Conservation (phyloP, 92 coral and sea anemone genomes). For the Galaxea fascicularis region DNA sequence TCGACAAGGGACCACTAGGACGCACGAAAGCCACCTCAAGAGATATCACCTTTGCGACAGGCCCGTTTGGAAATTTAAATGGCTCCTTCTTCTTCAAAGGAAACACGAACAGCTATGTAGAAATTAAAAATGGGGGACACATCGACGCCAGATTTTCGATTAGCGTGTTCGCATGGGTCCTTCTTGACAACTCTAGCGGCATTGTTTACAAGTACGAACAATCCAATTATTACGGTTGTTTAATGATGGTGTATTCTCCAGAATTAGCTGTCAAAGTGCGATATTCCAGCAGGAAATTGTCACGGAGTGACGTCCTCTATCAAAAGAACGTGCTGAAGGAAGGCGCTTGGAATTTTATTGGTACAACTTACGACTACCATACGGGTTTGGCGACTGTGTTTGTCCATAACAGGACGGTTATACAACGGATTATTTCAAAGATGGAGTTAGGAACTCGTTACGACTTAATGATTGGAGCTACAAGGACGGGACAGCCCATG, state of each 20-base stretch:
- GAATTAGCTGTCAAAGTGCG: constrained; percentile 2
- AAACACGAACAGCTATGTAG: constrained; percentile 6
- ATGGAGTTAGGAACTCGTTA: constrained; percentile 53
- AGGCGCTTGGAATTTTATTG: constrained; percentile 60
- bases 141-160: constrained; percentile 33
- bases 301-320: neutral
- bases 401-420: constrained; percentile 54
- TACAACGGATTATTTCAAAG: constrained; percentile 33
- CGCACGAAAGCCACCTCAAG: neutral
- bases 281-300: constrained; percentile 1
- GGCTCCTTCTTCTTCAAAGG: constrained; percentile 45
- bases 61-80: constrained; percentile 39
- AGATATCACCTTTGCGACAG: constrained; percentile 25
- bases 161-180: constrained; percentile 13
- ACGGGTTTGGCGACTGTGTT: constrained; percentile 61
- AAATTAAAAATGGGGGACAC: neutral
- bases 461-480: constrained; percentile 43
- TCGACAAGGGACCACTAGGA: constrained; percentile 26
- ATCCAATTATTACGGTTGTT: neutral
- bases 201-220: constrained; percentile 9
- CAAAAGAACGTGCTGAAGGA: constrained; percentile 6
- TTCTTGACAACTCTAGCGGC: constrained; percentile 21
- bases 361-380: constrained; percentile 55
- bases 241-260: neutral
- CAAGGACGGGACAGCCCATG: neutral